Evolutionary conservation across 2,888 invertebrate genomes (phyloP), one percentile per base, ranked within the genome.

Genomic region (Clunio marinus): DNA sequence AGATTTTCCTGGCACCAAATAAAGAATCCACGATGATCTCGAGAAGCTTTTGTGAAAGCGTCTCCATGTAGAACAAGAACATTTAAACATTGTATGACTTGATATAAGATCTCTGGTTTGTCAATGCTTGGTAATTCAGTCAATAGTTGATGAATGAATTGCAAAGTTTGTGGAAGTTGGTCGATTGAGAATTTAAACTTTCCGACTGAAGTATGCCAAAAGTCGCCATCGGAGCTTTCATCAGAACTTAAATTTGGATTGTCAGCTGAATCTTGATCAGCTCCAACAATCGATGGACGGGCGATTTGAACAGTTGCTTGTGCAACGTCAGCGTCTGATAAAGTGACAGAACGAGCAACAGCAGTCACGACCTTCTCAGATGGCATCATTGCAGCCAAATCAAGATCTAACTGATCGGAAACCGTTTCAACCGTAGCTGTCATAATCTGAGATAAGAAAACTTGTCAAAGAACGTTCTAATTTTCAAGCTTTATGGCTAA

Each of bases 1-100:
- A 95, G 81, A 77, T 96, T 96, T 78, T 96, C 95, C 77, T 99
- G 96, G 72, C 93, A 93, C 93, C 95, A 96, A 73, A 95, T 93
- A 70, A 97, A 89, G 79, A 96, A 92, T 67, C 94, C 92, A 72
- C 90, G 84, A 75, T 97, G 92, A 73, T 96, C 95, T 70, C 90
- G 88, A 0, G 94, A 86, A 0, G 92, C 91, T 75, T 87, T 88
- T 15, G 86, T 86, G 72, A 94, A 83, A n/a, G 95, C 93, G 76
- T 98, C 97, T 0, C 95, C 95, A 76, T 97, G 94, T 24, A 99
- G 82, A 69, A 93, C 89, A 75, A 98, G 83, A 69, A 93, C 87
- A 78, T 95, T 93, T 27, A 99, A 81, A 72, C 95, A 94, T 74
- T 93, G 91, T 68, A 99, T 83, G 76, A 97, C 85, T 76, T 95